These are phyloP conservation scores for Oncorhynchus clarkii DNA, from an alignment of 2,113 vertebrate genomes.

Conservation along the genomic window DNA sequence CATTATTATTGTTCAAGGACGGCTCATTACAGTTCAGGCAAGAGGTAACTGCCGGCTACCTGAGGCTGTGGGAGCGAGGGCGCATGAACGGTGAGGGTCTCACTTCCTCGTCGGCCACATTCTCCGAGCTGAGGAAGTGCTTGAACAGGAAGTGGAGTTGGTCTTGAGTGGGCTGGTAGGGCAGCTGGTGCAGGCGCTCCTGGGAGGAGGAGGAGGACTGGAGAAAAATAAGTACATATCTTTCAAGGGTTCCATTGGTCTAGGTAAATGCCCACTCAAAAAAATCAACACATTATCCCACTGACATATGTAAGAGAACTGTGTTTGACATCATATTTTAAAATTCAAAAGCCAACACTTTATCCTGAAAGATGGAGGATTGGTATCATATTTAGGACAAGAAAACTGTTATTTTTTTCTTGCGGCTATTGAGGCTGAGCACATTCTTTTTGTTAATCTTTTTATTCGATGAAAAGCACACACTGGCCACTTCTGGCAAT, in stretches of 20 bases:
- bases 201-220: constrained; percentile 97
- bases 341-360: too few species aligned
- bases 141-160: constrained; percentile 96
- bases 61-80: constrained; percentile 91
- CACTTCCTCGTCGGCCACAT: constrained; percentile 85
- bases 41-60: constrained; percentile 63
- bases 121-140: constrained; percentile 95
- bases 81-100: constrained; percentile 80
- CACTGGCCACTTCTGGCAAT: constrained; percentile 15
- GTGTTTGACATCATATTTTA: too few species aligned
- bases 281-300: too few species aligned
- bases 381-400: neutral
- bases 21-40: too few species aligned
- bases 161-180: constrained; percentile 95
- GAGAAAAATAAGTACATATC: constrained; percentile 22
- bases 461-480: neutral
- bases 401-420: constrained; percentile 5
- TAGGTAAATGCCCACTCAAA: too few species aligned
- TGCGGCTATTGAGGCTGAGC: neutral
- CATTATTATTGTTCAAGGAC: too few species aligned
- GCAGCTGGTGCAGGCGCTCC: constrained; percentile 95
- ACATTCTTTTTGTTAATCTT: constrained; percentile 4
- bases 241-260: too few species aligned
- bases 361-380: neutral
- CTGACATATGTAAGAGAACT: too few species aligned